A percentile compares a stretch with the other conserved stretches of the same genome.
Evolutionary conservation across 2,888 invertebrate species (phyloP).

Genomic region (Eudemis profundana): DNA sequence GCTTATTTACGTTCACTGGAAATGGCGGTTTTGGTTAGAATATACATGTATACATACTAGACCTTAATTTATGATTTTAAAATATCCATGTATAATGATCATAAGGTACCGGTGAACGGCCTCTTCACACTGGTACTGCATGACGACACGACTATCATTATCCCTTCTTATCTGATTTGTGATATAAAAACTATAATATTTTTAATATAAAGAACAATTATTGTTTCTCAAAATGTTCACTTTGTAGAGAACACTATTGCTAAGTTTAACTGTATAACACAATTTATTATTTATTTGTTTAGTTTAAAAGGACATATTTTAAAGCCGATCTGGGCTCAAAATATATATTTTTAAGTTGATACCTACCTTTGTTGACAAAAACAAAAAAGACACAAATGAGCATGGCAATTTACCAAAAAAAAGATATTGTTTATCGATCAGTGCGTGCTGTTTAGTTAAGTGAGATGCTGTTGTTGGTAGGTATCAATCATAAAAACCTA

Average conservation of each 20-base stretch:
- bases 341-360: constrained; percentile 51
- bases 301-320: constrained; percentile 54
- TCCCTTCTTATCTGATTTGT: constrained; percentile 52
- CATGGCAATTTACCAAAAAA: constrained; percentile 60
- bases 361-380: constrained; percentile 56
- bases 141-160: constrained; percentile 55
- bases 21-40: constrained; percentile 73
- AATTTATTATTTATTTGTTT: constrained; percentile 64
- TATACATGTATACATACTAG: constrained; percentile 56
- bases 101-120: constrained; percentile 50
- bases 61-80: constrained; percentile 51
- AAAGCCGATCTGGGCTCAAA: constrained; percentile 70
- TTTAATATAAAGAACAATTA: constrained; percentile 57
- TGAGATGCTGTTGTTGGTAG: constrained; percentile 56
- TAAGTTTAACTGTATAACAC: constrained; percentile 54
- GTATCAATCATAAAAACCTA: constrained; percentile 57
- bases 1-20: constrained; percentile 37
- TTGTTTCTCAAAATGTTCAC: constrained; percentile 52
- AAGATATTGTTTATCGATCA: constrained; percentile 55
- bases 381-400: not conserved
- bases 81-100: constrained; percentile 33
- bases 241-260: constrained; percentile 45
- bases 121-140: constrained; percentile 61
- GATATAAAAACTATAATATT: constrained; percentile 55
- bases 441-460: constrained; percentile 69